These are phyloP conservation scores for Ceratina australensis DNA, from an alignment of 1,140 invertebrate genomes.

Conservation along the genomic window DNA sequence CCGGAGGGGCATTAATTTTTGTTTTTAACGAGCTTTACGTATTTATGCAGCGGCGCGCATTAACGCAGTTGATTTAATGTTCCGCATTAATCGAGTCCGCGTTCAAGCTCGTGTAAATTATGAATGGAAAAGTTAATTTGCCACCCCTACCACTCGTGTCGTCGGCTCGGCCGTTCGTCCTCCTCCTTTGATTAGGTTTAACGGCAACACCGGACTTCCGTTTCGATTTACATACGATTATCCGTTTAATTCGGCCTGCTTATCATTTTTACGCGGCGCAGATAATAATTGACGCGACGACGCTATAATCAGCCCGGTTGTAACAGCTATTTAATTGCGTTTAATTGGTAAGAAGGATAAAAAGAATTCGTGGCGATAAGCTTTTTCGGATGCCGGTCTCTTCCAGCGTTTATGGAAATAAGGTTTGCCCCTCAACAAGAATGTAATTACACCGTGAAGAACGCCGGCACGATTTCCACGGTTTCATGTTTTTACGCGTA, in stretches of 20 bases:
- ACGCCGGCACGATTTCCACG: neutral
- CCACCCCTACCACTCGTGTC: neutral
- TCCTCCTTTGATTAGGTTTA: constrained; percentile 9
- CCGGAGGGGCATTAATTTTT: constrained; percentile 48
- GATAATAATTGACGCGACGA: no score
- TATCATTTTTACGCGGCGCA: no score
- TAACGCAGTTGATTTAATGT: constrained; percentile 54
- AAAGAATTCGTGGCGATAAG: no score
- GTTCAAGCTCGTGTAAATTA: constrained; percentile 39
- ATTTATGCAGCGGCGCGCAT: constrained; percentile 43
- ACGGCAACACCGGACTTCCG: neutral
- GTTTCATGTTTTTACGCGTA: constrained; percentile 16
- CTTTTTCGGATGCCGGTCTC: no score
- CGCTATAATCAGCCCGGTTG: no score
- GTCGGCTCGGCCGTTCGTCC: neutral
- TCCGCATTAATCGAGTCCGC: constrained; percentile 40
- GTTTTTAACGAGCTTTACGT: constrained; percentile 46
- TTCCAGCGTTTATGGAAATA: neutral
- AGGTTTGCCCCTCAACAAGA: neutral
- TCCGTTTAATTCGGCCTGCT: no score
- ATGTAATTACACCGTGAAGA: constrained; percentile 23
- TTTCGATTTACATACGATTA: neutral
- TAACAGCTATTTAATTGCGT: no score
- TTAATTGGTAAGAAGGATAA: no score
- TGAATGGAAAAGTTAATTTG: constrained; percentile 49